Evolutionary conservation across 2,113 vertebrate species (phyloP), one percentile per base, ranked within the genome.

Genomic region (Cercocebus atys): DNA sequence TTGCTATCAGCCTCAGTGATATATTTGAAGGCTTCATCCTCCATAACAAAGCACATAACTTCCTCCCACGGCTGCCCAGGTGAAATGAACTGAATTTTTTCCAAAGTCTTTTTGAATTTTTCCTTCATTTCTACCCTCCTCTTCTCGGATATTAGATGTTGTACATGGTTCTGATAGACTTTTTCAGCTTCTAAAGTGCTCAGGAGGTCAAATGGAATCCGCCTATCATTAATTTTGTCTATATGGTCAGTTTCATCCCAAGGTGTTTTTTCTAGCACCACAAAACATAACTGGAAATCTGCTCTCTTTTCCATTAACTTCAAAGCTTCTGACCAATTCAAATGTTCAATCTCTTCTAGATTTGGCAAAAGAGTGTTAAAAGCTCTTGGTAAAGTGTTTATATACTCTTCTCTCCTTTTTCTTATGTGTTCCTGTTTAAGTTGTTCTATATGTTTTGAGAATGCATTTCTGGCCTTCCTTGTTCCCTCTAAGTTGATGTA

Each of bases 171-270:
- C 93, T 99, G 99, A 98, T 99, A 99, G 92, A 99, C 99, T 90
- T 99, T 99, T 98, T 99, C 99, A 22, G 99, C 99, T 66, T 99
- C 99, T 59, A 98, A 98, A 0, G 99, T 99, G 76, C 98, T 98
- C 2, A 99, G 99, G 93, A 99, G 99, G 98, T 99, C 99, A 98
- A 99, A 99, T 13, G 99, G 99, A 98, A 99, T 99, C 97, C 99
- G 99, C 95, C 99, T 99, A 98, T 99, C 99, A 90, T 99, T 99
- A 14, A 99, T 99, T 99, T 99, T 99, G 98, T 99, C 99, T 91
- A 99, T 99, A 96, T 99, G 99, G 96, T 99, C 99, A 23, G 99
- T 99, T 99, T 99, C 99, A 97, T 99, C 99, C 99, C 99, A 99
- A 0, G 99, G 99, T 50, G 99, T 99, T 94, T 99, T 99, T 86